These are phyloP conservation scores for Lacanobia oleracea DNA, from an alignment of 2,888 invertebrate species.

Conservation along the genomic window DNA sequence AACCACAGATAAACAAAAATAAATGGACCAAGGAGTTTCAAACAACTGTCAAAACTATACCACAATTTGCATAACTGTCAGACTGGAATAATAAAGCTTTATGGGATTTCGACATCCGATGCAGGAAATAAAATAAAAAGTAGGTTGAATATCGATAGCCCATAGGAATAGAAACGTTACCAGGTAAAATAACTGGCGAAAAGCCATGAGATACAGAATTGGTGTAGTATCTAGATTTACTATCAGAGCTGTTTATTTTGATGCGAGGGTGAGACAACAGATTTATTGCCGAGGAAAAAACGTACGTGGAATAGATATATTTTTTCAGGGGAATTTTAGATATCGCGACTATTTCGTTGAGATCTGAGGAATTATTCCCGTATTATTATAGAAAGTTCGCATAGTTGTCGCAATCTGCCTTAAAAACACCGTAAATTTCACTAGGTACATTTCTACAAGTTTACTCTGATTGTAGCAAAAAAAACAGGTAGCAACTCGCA, in stretches of 20 bases:
- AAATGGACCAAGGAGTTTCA: constrained; percentile 28
- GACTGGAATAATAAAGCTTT: constrained; percentile 29
- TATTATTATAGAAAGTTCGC: background rate
- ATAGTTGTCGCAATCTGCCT: background rate
- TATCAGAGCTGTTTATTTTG: constrained; percentile 32
- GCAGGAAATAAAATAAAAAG: constrained; percentile 43
- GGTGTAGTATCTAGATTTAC: constrained; percentile 27
- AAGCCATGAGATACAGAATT: constrained; percentile 39
- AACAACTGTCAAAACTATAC: constrained; percentile 42
- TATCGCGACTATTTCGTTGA: background rate
- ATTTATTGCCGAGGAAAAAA: constrained; percentile 26
- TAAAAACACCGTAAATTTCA: background rate
- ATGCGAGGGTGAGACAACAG: constrained; percentile 12
- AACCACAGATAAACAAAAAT: constrained; percentile 14
- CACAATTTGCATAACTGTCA: constrained; percentile 42
- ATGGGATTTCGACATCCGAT: constrained; percentile 28
- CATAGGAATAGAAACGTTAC: constrained; percentile 39
- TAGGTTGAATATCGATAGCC: constrained; percentile 42
- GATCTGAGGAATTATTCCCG: background rate
- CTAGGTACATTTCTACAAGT: background rate
- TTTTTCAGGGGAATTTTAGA: background rate
- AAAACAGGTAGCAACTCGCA: too few species aligned
- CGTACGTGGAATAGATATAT: background rate
- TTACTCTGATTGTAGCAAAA: too few species aligned
- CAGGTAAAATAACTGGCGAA: constrained; percentile 49